Evolutionary conservation across 2,797 vertebrate genomes (phyloP), one percentile per base, ranked within the genome.

Genomic region (Typhlichthys subterraneus): DNA sequence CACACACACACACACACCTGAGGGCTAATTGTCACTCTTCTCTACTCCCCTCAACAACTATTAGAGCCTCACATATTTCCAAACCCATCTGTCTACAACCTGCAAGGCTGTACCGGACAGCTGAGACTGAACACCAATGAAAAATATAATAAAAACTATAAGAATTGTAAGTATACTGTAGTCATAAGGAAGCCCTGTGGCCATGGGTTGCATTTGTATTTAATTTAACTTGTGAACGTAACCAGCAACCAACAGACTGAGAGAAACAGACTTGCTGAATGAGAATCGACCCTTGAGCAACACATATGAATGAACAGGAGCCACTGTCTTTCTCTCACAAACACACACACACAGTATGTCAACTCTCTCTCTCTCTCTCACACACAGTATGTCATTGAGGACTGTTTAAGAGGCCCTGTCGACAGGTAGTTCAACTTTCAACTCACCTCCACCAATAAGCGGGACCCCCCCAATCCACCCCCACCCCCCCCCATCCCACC

Each of bases 351-450:
- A 95, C 94, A 94, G 92, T 93, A 92, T 89, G 91, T 93, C 92
- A 94, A 93, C 19, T 19, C 19, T 19, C 19, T 19, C 45, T 66
- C 70, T 19, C 19, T 19, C 33, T 66, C 70, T 63, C 55, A 19
- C 17, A 19, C 89, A 95, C 94, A 94, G 92, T 93, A 92, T 89
- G 91, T 93, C 92, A 94, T 93, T 94, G 94, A 94, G 89, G 88
- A 88, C 70, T 88, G 88, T 90, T 91, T 94, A 92, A 93, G 93
- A 92, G 89, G 89, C 90, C 89, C 90, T 94, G 94, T 94, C 94
- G 94, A 93, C 87, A 92, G 91, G 91, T 93, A 92, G 92, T 93
- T 94, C 93, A 77, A 86, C 92, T 95, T 91, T 93, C 90, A 89
- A 90, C 92, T 93, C 90, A 83, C 84, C 89, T 72, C 91, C 67